phyloP scores from a whole-genome alignment of 2,113 vertebrate genomes.

The Cnemophilus loriae region DNA sequence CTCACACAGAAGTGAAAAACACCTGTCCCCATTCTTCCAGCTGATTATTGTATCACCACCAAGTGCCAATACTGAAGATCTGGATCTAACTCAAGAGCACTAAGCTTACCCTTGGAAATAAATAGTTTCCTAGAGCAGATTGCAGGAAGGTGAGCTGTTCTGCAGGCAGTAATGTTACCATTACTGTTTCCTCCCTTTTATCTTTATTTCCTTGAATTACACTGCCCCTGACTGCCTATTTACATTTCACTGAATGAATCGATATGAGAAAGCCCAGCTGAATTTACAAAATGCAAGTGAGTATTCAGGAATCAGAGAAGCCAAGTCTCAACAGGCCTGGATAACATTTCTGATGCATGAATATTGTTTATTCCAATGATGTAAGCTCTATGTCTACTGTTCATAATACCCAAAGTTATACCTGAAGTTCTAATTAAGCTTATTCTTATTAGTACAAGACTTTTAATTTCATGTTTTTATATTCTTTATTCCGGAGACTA shows the following conservation, averaged over 20 bases:
- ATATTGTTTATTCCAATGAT: neutral
- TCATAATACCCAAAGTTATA: neutral
- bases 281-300: neutral
- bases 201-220: neutral
- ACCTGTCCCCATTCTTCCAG: neutral
- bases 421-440: neutral
- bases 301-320: neutral
- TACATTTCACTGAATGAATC: neutral
- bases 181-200: neutral
- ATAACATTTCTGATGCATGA: neutral
- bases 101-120: neutral
- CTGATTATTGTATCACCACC: neutral
- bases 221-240: neutral
- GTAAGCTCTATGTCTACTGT: neutral
- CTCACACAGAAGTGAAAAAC: neutral
- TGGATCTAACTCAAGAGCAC: neutral
- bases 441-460: conserved; percentile 12
- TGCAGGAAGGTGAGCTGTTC: neutral
- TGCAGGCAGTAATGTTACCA: neutral
- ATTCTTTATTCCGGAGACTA: neutral
- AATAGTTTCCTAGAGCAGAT: neutral
- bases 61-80: neutral
- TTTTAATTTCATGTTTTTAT: neutral
- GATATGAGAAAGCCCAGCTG: neutral
- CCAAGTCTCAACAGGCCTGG: neutral